These are phyloP conservation scores for Cherax destructor DNA, from an alignment of 1,140 invertebrate species.

Conservation along the genomic window DNA sequence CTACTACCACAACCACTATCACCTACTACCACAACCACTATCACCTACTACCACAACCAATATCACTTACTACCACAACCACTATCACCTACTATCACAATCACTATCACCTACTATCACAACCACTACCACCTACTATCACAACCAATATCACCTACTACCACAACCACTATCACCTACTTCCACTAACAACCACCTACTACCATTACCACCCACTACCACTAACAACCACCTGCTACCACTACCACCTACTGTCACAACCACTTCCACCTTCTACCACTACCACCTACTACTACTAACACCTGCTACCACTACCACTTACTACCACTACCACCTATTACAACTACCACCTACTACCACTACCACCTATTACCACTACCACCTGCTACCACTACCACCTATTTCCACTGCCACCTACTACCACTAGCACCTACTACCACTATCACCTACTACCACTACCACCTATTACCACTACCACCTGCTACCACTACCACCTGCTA, in stretches of 20 bases:
- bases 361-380: no score
- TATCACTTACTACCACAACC: no score
- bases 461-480: not conserved
- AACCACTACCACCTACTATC: no score
- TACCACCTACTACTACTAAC: not conserved
- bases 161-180: not conserved
- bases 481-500: no score
- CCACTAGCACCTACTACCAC: not conserved
- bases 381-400: no score
- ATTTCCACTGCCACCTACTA: not conserved
- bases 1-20: no score
- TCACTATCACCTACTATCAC: no score
- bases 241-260: not conserved
- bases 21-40: no score
- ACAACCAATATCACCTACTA: not conserved
- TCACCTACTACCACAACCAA: no score
- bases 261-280: not conserved
- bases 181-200: not conserved
- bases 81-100: no score
- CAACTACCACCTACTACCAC: no score
- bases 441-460: not conserved
- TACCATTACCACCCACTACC: not conserved
- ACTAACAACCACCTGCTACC: not conserved
- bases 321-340: no score
- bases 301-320: not conserved